These are phyloP conservation scores for Yponomeuta sedellus DNA, from an alignment of 2,888 invertebrate species.

Conservation along the genomic window DNA sequence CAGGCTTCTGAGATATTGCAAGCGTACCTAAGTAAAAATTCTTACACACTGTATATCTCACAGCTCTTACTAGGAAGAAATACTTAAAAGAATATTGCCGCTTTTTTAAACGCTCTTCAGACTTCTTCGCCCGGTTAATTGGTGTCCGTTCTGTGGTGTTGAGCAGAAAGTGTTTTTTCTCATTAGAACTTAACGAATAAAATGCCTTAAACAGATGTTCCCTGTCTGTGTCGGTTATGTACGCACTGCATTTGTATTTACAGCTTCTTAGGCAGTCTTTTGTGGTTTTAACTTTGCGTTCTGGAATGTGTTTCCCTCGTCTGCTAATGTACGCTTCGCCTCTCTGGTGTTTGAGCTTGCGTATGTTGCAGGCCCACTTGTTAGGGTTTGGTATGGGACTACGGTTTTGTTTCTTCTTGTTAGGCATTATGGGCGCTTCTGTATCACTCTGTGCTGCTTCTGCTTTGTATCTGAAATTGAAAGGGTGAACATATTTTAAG, in stretches of 20 bases:
- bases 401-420: constrained; percentile 38
- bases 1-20: constrained; percentile 65
- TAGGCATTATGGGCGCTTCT: neutral
- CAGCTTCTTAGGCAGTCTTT: constrained; percentile 63
- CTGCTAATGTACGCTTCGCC: constrained; percentile 64
- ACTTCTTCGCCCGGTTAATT: constrained; percentile 38
- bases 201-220: constrained; percentile 65
- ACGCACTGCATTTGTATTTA: constrained; percentile 59
- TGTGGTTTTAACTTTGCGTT: constrained; percentile 47
- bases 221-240: constrained; percentile 52
- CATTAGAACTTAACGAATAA: constrained; percentile 57
- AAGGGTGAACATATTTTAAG: neutral
- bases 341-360: constrained; percentile 60
- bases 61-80: constrained; percentile 54
- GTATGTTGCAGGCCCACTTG: constrained; percentile 62
- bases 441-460: constrained; percentile 21
- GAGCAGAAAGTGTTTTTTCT: constrained; percentile 63
- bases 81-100: constrained; percentile 61
- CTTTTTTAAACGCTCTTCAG: constrained; percentile 27
- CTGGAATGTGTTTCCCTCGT: constrained; percentile 60
- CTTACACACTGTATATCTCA: constrained; percentile 58
- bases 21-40: constrained; percentile 66
- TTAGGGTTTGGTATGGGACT: constrained; percentile 49
- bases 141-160: constrained; percentile 58
- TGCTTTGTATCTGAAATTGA: constrained; percentile 39